A percentile compares a stretch with the other conserved stretches of the same genome.
Conservation (phyloP, 92 coral and sea anemone genomes). For the Parazoanthus atlanticus region DNA sequence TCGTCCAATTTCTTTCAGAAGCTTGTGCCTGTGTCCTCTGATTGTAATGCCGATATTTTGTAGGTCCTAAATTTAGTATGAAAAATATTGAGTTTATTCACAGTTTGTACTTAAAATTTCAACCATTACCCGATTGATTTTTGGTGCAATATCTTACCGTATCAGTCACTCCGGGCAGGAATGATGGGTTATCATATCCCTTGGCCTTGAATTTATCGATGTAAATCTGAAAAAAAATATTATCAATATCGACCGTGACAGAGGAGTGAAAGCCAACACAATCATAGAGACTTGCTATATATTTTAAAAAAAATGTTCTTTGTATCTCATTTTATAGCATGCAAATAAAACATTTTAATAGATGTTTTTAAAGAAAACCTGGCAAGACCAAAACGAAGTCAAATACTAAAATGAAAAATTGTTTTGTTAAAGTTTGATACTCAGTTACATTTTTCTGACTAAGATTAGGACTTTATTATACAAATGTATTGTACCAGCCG, state of each 20-base stretch:
- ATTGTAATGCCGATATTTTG: conserved; percentile 15
- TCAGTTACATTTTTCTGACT: background rate
- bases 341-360: no score
- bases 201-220: conserved; percentile 43
- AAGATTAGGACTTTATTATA: no score
- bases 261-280: background rate
- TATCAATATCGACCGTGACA: background rate
- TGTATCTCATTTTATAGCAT: background rate
- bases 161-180: conserved; percentile 33
- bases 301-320: background rate
- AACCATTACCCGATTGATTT: no score
- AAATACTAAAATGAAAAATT: no score
- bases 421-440: background rate
- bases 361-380: no score
- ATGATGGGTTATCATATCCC: conserved; percentile 39
- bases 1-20: conserved; percentile 34
- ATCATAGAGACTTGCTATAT: background rate
- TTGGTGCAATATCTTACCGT: conserved; percentile 3
- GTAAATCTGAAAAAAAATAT: conserved; percentile 1
- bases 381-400: no score
- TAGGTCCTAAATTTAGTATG: background rate
- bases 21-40: conserved; percentile 37
- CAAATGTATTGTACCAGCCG: no score
- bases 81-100: background rate
- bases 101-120: no score